Conservation (phyloP, 2,888 invertebrate species). For the Dichetophora obliterata region DNA sequence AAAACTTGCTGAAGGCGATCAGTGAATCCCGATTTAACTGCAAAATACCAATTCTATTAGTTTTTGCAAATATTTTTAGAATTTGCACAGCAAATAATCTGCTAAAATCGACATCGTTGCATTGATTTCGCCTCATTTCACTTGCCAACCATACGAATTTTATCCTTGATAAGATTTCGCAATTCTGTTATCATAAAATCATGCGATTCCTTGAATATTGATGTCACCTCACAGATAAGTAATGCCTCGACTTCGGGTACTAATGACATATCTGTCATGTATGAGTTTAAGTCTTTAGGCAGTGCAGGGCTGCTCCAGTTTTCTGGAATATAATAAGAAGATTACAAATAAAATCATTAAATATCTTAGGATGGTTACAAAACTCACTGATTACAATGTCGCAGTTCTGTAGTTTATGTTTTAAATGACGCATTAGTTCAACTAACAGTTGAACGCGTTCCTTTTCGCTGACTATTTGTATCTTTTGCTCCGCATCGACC, state of each 20-base stretch:
- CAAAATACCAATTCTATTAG: conserved; percentile 10
- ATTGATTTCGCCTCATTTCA: conserved; percentile 45
- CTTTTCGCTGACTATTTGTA: conserved; percentile 62
- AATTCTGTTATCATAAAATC: conserved; percentile 65
- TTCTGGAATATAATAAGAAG: conserved; percentile 49
- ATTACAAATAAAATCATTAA: neutral
- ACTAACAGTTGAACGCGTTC: conserved; percentile 65
- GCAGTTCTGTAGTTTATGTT: conserved; percentile 64
- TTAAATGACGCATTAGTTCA: conserved; percentile 66
- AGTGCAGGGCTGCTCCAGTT: conserved; percentile 65
- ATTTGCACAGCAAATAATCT: conserved; percentile 42
- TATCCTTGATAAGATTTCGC: conserved; percentile 67
- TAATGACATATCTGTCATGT: conserved; percentile 68
- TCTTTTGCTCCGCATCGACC: conserved; percentile 50
- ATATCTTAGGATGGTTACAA: neutral
- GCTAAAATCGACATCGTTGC: conserved; percentile 1
- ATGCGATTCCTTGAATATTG: conserved; percentile 67
- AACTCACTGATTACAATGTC: conserved; percentile 65
- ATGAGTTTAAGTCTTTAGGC: conserved; percentile 63
- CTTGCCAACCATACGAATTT: conserved; percentile 68
- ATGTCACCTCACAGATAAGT: conserved; percentile 65
- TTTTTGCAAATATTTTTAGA: conserved; percentile 14
- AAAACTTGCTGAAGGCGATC: no score
- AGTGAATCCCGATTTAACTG: no score
- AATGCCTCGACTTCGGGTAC: conserved; percentile 66